Base-by-base conservation (phyloP, 2,113 vertebrate genomes). In the Percopsis transmontana region DNA sequence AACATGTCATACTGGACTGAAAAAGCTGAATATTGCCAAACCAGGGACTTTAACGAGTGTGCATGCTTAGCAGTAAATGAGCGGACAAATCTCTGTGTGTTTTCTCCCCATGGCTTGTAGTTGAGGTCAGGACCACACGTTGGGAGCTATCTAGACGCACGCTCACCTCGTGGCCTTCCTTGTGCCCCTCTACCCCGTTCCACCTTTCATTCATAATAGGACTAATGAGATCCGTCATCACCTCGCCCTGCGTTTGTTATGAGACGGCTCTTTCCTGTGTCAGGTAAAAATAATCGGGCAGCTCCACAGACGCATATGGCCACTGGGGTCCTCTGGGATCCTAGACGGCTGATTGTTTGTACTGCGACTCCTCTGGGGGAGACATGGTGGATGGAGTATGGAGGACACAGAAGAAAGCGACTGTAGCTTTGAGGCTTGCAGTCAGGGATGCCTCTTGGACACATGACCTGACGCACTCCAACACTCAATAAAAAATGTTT, bases 201-300 rank as follows among this genome's bases (percentile, higher is more conserved):
- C 48, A 40, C 63, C 60, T 79, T 86, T 86, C 78, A 80, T 82
- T 88, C 73, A 64, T 67, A 79, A 73, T 66, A 66, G 45, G 81
- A 80, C 86, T 87, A 86, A 89, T 62, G 45, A 80, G 73, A 89
- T 91, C 90, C 87, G 86, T 90, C 90, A 88, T 76, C 90, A 81
- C 88, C 83, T 84, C 62, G 12, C 2, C 61, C 76, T 58, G 15
- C 59, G 85, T 90, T 91, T 91, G 79, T 90, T 90, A 88, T 91
- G 79, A 87, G 74, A 79, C 77, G 62, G 66, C 57, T 85, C 82
- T 85, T 90, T 91, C 88, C 90, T 91, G 90, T 83, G 83, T 86
- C 72, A 85, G 83, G 83, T 86, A 82, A 90, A 91, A 90, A 89
- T 88, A 91, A 90, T 90, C 83, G 51, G 62, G 77, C 69, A 19